Evolutionary conservation across 2,797 vertebrate species (phyloP).

Genomic region (Melanotaenia maccullochi): DNA sequence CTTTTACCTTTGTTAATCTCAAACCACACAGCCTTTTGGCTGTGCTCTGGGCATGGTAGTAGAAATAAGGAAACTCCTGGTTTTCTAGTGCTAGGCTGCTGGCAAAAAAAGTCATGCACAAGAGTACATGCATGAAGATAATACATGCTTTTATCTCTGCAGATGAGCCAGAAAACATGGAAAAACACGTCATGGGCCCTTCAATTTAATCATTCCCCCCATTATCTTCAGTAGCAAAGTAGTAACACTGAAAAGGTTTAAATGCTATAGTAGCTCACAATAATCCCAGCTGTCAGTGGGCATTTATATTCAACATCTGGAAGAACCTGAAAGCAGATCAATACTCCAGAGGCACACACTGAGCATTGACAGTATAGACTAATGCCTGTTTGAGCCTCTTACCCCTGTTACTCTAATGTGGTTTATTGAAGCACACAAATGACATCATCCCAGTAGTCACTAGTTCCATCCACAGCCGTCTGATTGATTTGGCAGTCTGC

Average conservation of each 20-base stretch:
- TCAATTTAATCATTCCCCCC: neutral
- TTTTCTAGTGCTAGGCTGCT: too few relatives aligned
- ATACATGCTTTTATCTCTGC: neutral
- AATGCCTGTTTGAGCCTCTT: constrained; percentile 53
- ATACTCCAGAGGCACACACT: constrained; percentile 41
- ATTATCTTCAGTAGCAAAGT: constrained; percentile 2
- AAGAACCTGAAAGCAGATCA: constrained; percentile 58
- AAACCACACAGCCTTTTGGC: too few relatives aligned
- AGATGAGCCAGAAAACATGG: neutral
- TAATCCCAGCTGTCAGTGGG: constrained; percentile 32
- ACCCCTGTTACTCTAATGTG: constrained; percentile 49
- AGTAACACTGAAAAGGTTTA: constrained; percentile 9
- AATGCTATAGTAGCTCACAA: constrained; percentile 18
- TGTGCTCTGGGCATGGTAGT: too few relatives aligned
- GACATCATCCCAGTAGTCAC: constrained; percentile 38
- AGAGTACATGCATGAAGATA: too few relatives aligned
- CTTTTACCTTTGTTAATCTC: too few relatives aligned
- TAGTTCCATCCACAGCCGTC: constrained; percentile 44
- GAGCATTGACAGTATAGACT: constrained; percentile 39
- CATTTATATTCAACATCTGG: constrained; percentile 47
- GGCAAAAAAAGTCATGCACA: too few relatives aligned
- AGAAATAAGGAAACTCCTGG: too few relatives aligned
- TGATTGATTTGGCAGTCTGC: constrained; percentile 57
- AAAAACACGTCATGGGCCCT: neutral
- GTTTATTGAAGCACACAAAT: constrained; percentile 59